Evolutionary conservation across 2,113 vertebrate genomes (phyloP), one percentile per base, ranked within the genome.

Genomic region (Odobenus rosmarus): DNA sequence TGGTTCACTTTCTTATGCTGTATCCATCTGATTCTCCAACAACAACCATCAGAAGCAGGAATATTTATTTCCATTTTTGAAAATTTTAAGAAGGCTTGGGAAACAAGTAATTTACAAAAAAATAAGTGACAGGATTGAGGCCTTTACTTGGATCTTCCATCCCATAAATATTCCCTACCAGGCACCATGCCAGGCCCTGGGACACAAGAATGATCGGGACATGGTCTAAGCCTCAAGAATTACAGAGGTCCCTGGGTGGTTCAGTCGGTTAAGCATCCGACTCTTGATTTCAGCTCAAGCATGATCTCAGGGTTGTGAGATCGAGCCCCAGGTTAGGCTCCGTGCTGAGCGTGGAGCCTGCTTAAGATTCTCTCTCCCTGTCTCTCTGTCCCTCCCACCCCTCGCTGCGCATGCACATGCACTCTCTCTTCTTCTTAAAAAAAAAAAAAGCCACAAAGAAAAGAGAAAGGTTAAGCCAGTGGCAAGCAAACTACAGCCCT

Each of bases 111-210:
- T 79, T 80, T 62, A 51, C 11, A 57, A 23, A 51, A 74, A 49
- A 49, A 5, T 14, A 71, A 92, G 31, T 36, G 51, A 13, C n/a
- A 96, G 26, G 51, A 18, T 4, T 16, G 49, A 93, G 55, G 57
- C 31, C 23, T 94, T 92, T 76, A 16, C 92, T 92, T 89, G 74
- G 16, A 61, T 93, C 31, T 79, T 71, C 26, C 42, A 26, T 69
- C 62, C 93, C 46, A 9, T 86, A 28, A 67, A 15, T 57, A 24
- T 28, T 81, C 55, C 57, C 61, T 61, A 4, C 72, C 83, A 55
- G 72, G 67, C 23, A 21, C 42, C 24, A 11, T 21, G 49, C 49
- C 21, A 13, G 4, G 16, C 61, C 21, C 83, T 7, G 23, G 46
- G 57, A 59, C 33, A 18, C 55, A 39, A 15, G 55, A 59, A 46